Evolutionary conservation across 2,113 vertebrate species (phyloP).

Genomic region (Campylorhamphus procurvoides): DNA sequence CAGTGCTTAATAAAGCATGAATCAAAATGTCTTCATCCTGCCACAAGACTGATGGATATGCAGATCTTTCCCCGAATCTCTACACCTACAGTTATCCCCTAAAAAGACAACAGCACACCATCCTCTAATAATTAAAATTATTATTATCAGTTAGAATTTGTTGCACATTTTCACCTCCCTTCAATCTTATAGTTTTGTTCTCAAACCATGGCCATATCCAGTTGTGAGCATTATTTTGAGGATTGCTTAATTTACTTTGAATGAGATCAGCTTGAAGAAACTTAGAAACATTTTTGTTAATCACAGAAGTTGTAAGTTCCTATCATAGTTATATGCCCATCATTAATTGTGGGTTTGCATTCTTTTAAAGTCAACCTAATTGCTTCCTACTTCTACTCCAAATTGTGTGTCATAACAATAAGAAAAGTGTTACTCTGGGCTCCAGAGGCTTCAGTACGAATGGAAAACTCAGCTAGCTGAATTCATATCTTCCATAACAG

Average conservation of each 20-base stretch:
- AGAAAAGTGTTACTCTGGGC: background rate
- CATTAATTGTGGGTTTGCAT: background rate
- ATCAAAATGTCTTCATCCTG: background rate
- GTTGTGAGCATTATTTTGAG: background rate
- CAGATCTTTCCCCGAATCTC: background rate
- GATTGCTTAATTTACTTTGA: background rate
- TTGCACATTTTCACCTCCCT: background rate
- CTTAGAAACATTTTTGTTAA: background rate
- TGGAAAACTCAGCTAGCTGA: background rate
- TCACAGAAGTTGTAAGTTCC: background rate
- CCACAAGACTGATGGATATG: background rate
- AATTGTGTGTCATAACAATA: background rate
- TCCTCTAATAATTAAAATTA: background rate
- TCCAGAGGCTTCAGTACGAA: background rate
- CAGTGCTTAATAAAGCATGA: background rate
- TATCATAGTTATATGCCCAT: background rate
- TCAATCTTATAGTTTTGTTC: background rate
- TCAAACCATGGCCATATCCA: background rate
- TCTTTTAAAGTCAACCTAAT: background rate
- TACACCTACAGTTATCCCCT: background rate
- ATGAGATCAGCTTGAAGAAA: background rate
- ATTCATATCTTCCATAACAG: background rate
- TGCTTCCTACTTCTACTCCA: background rate
- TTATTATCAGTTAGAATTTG: background rate
- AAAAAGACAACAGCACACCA: background rate